Evolutionary conservation across 1,140 invertebrate genomes (phyloP), one percentile per base, ranked within the genome.

Genomic region (Polyergus mexicanus): DNA sequence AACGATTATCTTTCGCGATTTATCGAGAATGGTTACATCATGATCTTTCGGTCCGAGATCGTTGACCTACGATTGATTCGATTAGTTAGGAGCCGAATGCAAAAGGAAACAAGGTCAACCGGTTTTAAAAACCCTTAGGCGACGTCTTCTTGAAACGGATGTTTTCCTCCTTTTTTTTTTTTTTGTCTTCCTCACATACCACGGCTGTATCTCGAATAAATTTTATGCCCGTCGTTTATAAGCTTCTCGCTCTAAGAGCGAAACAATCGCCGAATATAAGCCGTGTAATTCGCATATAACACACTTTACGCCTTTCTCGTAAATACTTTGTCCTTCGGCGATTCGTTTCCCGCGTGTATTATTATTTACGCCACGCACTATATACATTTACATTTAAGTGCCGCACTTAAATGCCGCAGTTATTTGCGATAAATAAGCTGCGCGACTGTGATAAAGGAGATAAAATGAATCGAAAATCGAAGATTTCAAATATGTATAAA

Each of bases 241-340:
- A 54, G 25, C 19, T 47, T 71, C 54, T 3, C 38, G 10, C n/a
- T 32, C 6, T 19, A 41, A 60, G 56, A 69, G 13, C 35, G 25
- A 81, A 74, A 83, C 54, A 83, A 83, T 83, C 35, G n/a, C 25
- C 38, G 25, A 6, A 38, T 32, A 16, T 25, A 81, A 81, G 60
- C 38, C 68, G 41, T 28, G 1, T 28, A 28, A 28, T 28, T 28
- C 25, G 32, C 28, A 7, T 41, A 25, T 16, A 51, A 19, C 47
- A 4, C 25, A 47, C 54, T 83, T 58, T 62, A 54, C 38, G 38
- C 68, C 54, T 72, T 83, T 83, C 78, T 47, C 68, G 25, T 72
- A 58, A 81, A 83, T 62, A 4, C 35, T 83, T 83, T 83, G 72
- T 74, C 54, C 78, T 83, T 47, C 4, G 19, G 25, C 38, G 25